A percentile compares a stretch with the other conserved stretches of the same genome.
These are phyloP conservation scores for Achroia grisella DNA, from an alignment of 1,140 invertebrate species.

Conservation along the genomic window DNA sequence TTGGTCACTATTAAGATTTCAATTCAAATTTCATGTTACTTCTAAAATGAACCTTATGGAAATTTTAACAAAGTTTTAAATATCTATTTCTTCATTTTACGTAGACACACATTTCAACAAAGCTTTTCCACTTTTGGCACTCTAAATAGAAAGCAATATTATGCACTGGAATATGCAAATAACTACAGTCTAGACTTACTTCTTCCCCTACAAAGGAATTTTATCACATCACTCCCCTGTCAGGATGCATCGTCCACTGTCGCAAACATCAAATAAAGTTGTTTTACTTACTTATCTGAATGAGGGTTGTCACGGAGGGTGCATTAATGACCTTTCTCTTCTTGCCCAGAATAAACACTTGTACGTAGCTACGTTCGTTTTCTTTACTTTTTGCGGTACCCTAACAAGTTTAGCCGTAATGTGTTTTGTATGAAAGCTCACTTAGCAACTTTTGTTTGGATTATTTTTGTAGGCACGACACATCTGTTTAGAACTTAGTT, in stretches of 20 bases:
- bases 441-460: conserved; percentile 14
- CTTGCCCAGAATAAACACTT: conserved; percentile 42
- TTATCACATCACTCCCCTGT: conserved; percentile 30
- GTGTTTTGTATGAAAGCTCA: conserved; percentile 40
- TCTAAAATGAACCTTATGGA: too few relatives aligned
- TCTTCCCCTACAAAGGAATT: conserved; percentile 11
- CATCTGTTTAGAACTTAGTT: too few relatives aligned
- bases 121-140: too few relatives aligned
- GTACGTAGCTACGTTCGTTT: conserved; percentile 29
- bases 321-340: conserved; percentile 59
- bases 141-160: too few relatives aligned
- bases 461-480: background rate
- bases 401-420: conserved; percentile 38
- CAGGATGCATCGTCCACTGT: conserved; percentile 32
- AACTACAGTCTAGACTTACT: conserved; percentile 1
- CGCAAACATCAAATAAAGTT: conserved; percentile 64
- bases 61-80: too few relatives aligned
- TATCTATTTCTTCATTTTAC: too few relatives aligned
- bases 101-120: too few relatives aligned
- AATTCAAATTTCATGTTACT: too few relatives aligned
- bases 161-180: background rate
- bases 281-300: conserved; percentile 65
- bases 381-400: conserved; percentile 26
- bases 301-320: conserved; percentile 45
- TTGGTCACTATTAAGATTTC: too few relatives aligned